These are phyloP conservation scores for Pitangus sulphuratus DNA, from an alignment of 2,797 vertebrate genomes.

Conservation along the genomic window DNA sequence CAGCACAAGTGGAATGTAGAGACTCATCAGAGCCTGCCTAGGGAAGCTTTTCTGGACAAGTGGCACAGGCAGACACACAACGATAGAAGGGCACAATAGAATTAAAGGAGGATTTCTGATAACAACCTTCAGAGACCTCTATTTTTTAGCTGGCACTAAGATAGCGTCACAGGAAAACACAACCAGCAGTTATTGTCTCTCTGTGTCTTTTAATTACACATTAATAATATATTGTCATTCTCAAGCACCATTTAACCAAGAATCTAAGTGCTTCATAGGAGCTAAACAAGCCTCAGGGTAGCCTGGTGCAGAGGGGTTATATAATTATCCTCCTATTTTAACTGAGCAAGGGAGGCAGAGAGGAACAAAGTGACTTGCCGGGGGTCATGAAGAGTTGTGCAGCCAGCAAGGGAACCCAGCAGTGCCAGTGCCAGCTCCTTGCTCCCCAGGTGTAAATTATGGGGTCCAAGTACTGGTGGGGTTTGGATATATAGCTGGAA, in stretches of 20 bases:
- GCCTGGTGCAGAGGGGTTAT: slow-evolving; percentile 35
- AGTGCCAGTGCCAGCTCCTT: background rate
- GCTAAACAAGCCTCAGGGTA: slow-evolving; percentile 29
- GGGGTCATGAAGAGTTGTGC: background rate
- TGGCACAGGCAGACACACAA: background rate
- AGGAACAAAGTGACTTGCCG: background rate
- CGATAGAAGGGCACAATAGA: background rate
- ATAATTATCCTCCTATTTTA: slow-evolving; percentile 38
- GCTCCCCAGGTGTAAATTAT: background rate
- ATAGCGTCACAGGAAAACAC: background rate
- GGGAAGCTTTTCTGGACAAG: background rate
- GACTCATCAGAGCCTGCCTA: background rate
- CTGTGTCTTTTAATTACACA: slow-evolving; percentile 18
- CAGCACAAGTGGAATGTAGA: background rate
- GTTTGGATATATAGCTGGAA: background rate
- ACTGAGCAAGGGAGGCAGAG: slow-evolving; percentile 18
- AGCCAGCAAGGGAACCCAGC: background rate
- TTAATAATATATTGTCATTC: slow-evolving; percentile 35
- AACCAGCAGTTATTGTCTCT: background rate
- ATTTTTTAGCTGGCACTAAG: background rate
- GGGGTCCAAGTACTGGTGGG: background rate
- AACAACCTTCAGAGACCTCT: background rate
- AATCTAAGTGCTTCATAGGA: slow-evolving; percentile 7
- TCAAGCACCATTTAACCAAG: slow-evolving; percentile 42
- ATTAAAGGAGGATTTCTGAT: background rate